Evolutionary conservation across 2,888 invertebrate species (phyloP), one percentile per base, ranked within the genome.

Genomic region (Uropetala carovei): DNA sequence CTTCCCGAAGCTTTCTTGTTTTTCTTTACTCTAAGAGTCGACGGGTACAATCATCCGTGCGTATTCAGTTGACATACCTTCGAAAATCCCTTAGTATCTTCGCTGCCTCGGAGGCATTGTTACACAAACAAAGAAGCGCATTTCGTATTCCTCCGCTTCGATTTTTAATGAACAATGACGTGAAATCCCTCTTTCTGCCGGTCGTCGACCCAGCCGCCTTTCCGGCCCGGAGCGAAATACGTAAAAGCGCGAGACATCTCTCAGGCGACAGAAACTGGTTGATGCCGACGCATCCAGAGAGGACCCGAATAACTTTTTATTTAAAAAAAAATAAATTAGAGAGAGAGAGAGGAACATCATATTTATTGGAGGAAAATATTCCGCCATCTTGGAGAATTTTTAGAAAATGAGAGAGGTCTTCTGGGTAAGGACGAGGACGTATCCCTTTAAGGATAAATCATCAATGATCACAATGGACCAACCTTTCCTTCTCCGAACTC

Each of bases 391-490:
- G 43, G 43, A 5, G 43, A 1, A 11, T 16, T 11, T 11, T 16
- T 11, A 64, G 16, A 11, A 7, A 3, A 18, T 64, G 7, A 68
- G 43, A 9, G 68, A 18, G 4, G 7, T n/a, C 9, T n/a, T 68
- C 22, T 22, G 18, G n/a, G 16, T 64, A 16, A 64, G 43, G 5
- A 43, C 43, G 43, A 43, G 43, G 68, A 68, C n/a, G 68, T 43
- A 43, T 18, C 68, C 13, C 22, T 68, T 68, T 13, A 68, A 68
- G 68, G 68, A 68, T 68, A 68, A 68, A 68, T 68, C 68, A 68
- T 68, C 64, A 64, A n/a, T n/a, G 64, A 64, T 64, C 68, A 68
- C 68, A 68, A 68, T 68, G 68, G 64, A 64, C 5, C 64, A 64
- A 68, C n/a, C 68, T n/a, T 68, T 68, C 18, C 60, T 18, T 7